phyloP scores from a whole-genome alignment of 2,797 vertebrate species.

The Lagodon rhomboides region DNA sequence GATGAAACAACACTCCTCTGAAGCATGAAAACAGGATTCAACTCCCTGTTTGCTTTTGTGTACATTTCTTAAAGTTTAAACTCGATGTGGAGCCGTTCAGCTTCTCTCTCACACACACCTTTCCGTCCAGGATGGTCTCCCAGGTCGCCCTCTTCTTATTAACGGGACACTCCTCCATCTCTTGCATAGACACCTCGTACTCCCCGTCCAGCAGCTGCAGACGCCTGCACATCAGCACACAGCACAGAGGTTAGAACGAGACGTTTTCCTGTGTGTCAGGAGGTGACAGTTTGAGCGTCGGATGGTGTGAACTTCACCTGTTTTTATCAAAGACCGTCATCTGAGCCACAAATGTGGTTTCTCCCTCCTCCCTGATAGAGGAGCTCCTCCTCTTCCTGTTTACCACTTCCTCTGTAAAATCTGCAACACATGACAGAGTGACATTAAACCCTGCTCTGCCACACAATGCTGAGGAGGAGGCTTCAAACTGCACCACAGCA shows the following conservation, averaged over 20 bases:
- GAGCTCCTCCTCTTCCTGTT: slow-evolving; percentile 92
- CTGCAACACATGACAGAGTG: slow-evolving; percentile 73
- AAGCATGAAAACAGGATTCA: not conserved
- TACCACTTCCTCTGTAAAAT: slow-evolving; percentile 88
- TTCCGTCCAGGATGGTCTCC: slow-evolving; percentile 98
- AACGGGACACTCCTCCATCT: slow-evolving; percentile 96
- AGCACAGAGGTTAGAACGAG: not conserved
- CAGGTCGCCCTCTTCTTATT: slow-evolving; percentile 97
- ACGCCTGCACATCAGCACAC: slow-evolving; percentile 81
- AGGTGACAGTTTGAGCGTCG: not conserved
- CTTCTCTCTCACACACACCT: slow-evolving; percentile 81
- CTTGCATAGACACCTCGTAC: slow-evolving; percentile 98
- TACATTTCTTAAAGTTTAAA: too few relatives aligned
- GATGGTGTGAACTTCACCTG: slow-evolving; percentile 79
- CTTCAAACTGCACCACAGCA: not conserved
- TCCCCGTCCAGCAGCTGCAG: slow-evolving; percentile 97
- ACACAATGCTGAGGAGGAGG: not conserved
- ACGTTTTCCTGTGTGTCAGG: not conserved
- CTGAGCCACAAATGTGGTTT: slow-evolving; percentile 95
- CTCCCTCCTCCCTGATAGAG: slow-evolving; percentile 91
- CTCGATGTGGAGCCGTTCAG: too few relatives aligned
- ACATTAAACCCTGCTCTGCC: not conserved
- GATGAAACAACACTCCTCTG: not conserved
- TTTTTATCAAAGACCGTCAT: slow-evolving; percentile 99
- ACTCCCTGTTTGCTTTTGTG: not conserved